These are phyloP conservation scores for Heliocidaris erythrogramma DNA, from an alignment of 35 echinoderm and acorn worm species.

Conservation along the genomic window DNA sequence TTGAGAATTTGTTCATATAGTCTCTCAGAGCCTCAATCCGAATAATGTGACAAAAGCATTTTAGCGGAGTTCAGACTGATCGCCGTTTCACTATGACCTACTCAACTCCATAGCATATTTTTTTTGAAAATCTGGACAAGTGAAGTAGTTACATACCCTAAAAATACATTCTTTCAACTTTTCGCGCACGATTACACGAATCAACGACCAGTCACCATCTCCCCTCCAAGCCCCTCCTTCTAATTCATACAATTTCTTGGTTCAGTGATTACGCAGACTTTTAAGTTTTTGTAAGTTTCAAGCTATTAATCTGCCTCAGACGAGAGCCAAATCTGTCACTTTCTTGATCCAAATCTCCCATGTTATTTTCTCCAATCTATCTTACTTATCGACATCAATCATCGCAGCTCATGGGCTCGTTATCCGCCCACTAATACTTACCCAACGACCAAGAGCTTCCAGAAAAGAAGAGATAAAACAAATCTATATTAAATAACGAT, in stretches of 20 bases:
- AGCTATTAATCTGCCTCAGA: background rate
- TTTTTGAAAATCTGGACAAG: no score
- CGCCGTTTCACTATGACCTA: no score
- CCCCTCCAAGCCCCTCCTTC: no score
- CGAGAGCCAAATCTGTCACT: background rate
- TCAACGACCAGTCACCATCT: no score
- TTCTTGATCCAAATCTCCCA: background rate
- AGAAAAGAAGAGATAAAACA: background rate
- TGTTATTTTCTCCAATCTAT: constrained; percentile 3
- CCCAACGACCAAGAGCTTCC: background rate
- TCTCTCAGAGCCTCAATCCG: no score
- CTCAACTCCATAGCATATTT: no score
- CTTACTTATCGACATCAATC: background rate
- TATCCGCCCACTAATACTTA: background rate
- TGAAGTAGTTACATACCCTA: no score
- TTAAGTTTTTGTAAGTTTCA: background rate
- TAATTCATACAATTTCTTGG: background rate
- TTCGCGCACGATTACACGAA: no score
- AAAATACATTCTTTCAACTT: no score
- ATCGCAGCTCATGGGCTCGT: background rate
- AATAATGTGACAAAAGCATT: no score
- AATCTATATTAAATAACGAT: background rate
- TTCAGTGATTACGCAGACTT: background rate
- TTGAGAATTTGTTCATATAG: no score
- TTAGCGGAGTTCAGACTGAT: no score